Base-by-base conservation (phyloP, 2,113 vertebrate genomes). In the Percina caprodes region DNA sequence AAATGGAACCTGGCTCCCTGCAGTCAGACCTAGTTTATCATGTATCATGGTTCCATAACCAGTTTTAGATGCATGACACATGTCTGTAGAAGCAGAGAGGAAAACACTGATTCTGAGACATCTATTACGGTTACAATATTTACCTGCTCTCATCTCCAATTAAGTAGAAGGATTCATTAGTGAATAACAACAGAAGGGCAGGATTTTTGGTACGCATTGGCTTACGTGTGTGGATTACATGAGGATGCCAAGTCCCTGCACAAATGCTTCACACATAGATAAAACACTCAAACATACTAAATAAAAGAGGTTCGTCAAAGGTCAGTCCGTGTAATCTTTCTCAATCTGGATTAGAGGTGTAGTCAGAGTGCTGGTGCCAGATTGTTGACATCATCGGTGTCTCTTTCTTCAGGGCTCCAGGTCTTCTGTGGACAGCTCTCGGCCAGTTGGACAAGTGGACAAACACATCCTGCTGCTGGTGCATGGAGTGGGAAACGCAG, bases 401-500 rank as follows among this genome's bases (percentile, higher is more conserved):
- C 7, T 69, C 33, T 69, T 2, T 79, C 12, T 24, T 23, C 83
- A 95, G 97, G 94, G 94, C 48, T 96, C 96, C 73, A 96, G 96
- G 73, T 96, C 95, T 21, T 96, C 97, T 63, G 79, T 97, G 86
- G 98, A 99, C 70, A 93, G 97, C 26, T 86, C 96, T 18, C 96
- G 98, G 42, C 97, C 96, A 1, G 96, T 99, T 80, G 97, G 98
- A 86, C 98, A 98, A 59, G 96, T 97, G 35, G 97, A 99, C 93
- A 98, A 97, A 73, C 98, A 99, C 83, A 99, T 99, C 88, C 96
- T 99, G 82, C 94, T 99, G 61, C 93, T 97, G 82, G 98, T 99
- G 14, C 98, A 99, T 81, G 98, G 98, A 18, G 97, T 99, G 6
- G 97, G 96, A 30, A 95, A 93, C 56, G 98, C 98, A 92, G 98